Base-by-base conservation (phyloP, 2,888 invertebrate genomes). In the Embidobia sp. region DNA sequence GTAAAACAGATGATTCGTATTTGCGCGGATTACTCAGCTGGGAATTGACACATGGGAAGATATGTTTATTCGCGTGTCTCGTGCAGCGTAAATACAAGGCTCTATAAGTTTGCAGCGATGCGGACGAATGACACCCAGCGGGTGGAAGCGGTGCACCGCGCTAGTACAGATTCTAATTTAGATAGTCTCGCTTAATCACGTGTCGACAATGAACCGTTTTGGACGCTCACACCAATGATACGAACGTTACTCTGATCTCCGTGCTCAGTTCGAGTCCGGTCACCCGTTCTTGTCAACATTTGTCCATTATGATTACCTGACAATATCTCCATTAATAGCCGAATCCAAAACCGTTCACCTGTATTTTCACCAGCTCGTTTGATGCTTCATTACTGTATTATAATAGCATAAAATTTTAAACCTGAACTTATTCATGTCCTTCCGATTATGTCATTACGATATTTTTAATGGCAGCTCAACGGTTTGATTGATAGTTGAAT, bases 91-190 rank as follows among this genome's bases (percentile, higher is more conserved):
- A 75, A 77, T 53, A 66, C 55, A 4, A 18, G 59, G 11, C 37
- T 57, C 57, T 76, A 64, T 64, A 76, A 76, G 76, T 76, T 76
- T 61, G 64, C 76, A 42, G 35, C 69, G 57, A 73, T 79, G 78
- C 77, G 72, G 51, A 61, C 61, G 75, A 66, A 61, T 72, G 37
- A 57, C 48, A 57, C 67, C 53, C 51, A 69, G 49, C 42, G 29
- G 69, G 61, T 55, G 63, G 75, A 76, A 64, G 64, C 63, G 42
- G 35, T 57, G 67, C 53, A 63, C 51, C 69, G 76, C 64, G 42
- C 67, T 82, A 81, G 81, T 81, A 81, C 83, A 81, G 86, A 86
- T 86, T 86, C 84, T 85, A 85, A 86, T 86, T 86, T 86, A 86
- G 86, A 86, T 86, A 85, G 86, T 83, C 82, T 81, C 80, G 84